A percentile compares a stretch with the other conserved stretches of the same genome.
Conservation (phyloP, 2,888 invertebrate genomes). For the Heliconius erato region DNA sequence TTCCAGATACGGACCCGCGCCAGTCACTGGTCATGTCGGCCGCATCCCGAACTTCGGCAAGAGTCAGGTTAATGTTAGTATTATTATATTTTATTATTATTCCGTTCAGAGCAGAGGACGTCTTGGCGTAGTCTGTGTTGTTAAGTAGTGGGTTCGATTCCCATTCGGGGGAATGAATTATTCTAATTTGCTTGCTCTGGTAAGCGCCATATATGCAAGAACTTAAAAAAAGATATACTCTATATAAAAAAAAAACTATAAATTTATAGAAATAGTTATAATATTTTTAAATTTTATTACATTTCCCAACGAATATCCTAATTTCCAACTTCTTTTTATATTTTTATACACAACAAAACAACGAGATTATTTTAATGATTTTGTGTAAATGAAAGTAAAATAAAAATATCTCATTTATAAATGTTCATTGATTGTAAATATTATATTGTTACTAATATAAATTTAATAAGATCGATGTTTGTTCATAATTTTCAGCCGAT, state of each 20-base stretch:
- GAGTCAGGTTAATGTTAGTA: constrained; percentile 81
- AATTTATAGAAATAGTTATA: too few relatives aligned
- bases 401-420: not conserved
- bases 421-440: not conserved
- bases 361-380: not conserved
- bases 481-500: constrained; percentile 75
- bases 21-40: constrained; percentile 77
- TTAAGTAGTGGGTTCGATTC: not conserved
- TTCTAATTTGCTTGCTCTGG: not conserved
- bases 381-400: not conserved
- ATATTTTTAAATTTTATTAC: too few relatives aligned
- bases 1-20: constrained; percentile 79
- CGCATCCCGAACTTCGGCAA: constrained; percentile 83
- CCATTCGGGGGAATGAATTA: not conserved
- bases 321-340: not conserved
- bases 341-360: not conserved
- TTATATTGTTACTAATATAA: not conserved
- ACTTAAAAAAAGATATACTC: too few relatives aligned
- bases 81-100: not conserved
- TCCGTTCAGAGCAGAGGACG: not conserved
- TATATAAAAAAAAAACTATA: too few relatives aligned
- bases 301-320: not conserved
- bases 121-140: not conserved
- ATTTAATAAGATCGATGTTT: not conserved
- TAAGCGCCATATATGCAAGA: not conserved